Conservation (phyloP, 1,140 invertebrate species). For the Drosophila tsacasi region DNA sequence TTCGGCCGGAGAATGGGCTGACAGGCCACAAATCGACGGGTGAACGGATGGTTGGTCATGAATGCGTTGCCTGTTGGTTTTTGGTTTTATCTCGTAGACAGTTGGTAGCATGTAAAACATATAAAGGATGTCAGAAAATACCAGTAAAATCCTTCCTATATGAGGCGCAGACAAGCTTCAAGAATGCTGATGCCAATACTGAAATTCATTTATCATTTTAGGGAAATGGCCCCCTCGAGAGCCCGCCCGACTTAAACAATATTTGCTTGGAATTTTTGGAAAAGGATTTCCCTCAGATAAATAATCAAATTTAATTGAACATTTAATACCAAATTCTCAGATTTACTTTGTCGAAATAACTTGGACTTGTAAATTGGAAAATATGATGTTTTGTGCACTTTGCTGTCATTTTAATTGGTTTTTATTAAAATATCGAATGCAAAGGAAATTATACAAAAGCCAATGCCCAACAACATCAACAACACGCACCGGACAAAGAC, state of each 20-base stretch:
- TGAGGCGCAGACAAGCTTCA: conserved; percentile 14
- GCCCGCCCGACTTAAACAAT: not conserved
- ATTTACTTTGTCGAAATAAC: conserved; percentile 13
- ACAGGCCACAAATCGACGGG: conserved; percentile 47
- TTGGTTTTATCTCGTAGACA: conserved; percentile 3
- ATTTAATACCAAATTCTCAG: not conserved
- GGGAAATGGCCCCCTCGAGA: not conserved
- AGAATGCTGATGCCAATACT: conserved; percentile 15
- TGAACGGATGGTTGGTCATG: conserved; percentile 20
- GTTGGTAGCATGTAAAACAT: conserved; percentile 21
- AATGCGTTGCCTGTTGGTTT: conserved; percentile 39
- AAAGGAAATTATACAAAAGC: not conserved
- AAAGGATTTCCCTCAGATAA: not conserved
- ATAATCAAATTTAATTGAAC: conserved; percentile 22
- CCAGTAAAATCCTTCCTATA: not conserved
- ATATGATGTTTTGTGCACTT: conserved; percentile 5
- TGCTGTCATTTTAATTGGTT: conserved; percentile 45
- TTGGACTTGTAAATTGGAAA: conserved; percentile 4
- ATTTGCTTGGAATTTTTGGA: not conserved
- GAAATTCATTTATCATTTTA: conserved; percentile 40
- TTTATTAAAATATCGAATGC: conserved; percentile 47
- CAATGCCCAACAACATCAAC: conserved; percentile 7
- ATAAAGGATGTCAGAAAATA: conserved; percentile 40
- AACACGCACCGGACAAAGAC: not conserved
- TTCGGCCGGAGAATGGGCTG: conserved; percentile 8